These are phyloP conservation scores for Aphelocoma californica DNA, from an alignment of 2,797 vertebrate genomes.

Conservation along the genomic window DNA sequence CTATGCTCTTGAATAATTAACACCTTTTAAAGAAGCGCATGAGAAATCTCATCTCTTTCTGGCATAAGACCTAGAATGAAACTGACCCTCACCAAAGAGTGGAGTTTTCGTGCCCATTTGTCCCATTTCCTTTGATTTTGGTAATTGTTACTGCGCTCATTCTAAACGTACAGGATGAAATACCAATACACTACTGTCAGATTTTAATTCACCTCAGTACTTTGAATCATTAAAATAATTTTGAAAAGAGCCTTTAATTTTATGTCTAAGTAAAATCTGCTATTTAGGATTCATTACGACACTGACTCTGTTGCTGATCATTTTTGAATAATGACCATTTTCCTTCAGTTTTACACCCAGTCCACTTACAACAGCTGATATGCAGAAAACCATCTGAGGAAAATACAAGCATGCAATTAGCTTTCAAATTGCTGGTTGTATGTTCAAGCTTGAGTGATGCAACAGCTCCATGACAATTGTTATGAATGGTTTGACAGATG, in stretches of 20 bases:
- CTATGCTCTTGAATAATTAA: not conserved
- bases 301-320: accelerated
- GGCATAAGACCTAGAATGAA: not conserved
- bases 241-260: not conserved
- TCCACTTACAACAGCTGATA: not conserved
- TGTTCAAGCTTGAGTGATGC: not conserved
- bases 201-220: not conserved
- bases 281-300: not conserved
- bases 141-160: not conserved
- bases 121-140: not conserved
- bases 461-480: not conserved
- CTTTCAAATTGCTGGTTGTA: not conserved
- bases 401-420: not conserved
- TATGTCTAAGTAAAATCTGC: not conserved
- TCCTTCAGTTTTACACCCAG: not conserved
- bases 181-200: not conserved
- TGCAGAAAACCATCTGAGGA: not conserved
- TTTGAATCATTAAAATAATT: not conserved
- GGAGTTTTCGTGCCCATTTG: not conserved
- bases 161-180: not conserved
- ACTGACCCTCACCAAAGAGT: not conserved
- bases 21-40: not conserved
- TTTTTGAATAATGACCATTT: not conserved
- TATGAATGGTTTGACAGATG: not conserved
- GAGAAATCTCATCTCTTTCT: not conserved